Conservation (phyloP, 2,797 vertebrate genomes). For the Cephalopachus bancanus region DNA sequence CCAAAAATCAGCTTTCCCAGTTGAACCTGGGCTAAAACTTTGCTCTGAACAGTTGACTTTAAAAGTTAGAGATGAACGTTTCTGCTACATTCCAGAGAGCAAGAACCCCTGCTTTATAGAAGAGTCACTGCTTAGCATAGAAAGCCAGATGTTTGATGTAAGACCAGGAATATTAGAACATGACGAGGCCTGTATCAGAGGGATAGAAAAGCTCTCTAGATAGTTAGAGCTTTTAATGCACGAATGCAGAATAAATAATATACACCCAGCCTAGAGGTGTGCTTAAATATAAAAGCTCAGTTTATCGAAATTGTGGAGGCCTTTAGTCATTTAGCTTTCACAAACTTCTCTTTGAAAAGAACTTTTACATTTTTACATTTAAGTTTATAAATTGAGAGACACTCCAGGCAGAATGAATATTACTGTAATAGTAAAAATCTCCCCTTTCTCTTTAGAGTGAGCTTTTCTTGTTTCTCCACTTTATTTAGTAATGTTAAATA, state of each 20-base stretch:
- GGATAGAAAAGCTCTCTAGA: slow-evolving; percentile 25
- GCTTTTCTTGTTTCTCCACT: background rate
- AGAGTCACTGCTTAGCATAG: background rate
- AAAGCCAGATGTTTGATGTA: background rate
- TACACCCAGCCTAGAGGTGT: background rate
- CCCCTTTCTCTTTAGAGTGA: background rate
- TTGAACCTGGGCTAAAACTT: background rate
- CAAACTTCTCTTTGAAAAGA: background rate
- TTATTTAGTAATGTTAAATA: background rate
- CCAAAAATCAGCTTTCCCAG: background rate
- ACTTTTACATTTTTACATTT: background rate
- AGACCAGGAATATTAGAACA: background rate
- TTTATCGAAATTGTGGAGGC: background rate
- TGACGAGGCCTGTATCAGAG: background rate
- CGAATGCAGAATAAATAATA: slow-evolving; percentile 34
- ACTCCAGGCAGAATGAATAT: background rate
- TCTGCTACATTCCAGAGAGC: background rate
- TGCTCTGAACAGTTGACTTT: background rate
- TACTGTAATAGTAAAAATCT: background rate
- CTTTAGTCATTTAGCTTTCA: background rate
- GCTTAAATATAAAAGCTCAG: background rate
- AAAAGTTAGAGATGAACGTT: background rate
- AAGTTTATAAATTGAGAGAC: background rate
- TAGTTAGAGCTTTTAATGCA: background rate
- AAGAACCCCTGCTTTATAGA: background rate